Conservation (phyloP, 2,113 vertebrate species). For the Perca flavescens region DNA sequence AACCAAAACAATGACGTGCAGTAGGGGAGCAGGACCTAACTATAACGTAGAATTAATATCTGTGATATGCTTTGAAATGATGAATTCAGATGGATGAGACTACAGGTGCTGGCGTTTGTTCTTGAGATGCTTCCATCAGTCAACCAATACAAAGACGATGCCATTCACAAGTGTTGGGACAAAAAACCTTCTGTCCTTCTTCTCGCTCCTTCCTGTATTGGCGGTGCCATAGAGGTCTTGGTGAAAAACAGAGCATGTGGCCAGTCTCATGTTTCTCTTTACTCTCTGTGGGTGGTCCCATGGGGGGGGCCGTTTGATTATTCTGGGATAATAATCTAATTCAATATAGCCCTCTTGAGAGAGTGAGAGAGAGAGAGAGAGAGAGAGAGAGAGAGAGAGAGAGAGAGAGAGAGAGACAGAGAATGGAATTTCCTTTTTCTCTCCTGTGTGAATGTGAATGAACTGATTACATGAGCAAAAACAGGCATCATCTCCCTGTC, state of each 20-base stretch:
- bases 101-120: background rate
- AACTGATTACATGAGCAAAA: conserved; percentile 37
- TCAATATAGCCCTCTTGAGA: conserved; percentile 58
- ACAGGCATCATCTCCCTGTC: conserved; percentile 17
- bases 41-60: background rate
- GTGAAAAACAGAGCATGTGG: conserved; percentile 57
- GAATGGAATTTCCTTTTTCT: conserved; percentile 42
- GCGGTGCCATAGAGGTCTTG: conserved; percentile 25
- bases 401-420: background rate
- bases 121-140: background rate
- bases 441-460: conserved; percentile 32
- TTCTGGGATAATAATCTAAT: conserved; percentile 72
- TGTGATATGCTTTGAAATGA: conserved; percentile 8
- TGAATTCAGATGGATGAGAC: background rate
- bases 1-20: conserved; percentile 47
- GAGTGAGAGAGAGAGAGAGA: no score
- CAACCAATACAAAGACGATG: background rate
- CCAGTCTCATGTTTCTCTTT: conserved; percentile 47
- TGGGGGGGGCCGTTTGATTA: conserved; percentile 59
- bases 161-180: conserved; percentile 17
- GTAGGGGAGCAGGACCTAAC: background rate
- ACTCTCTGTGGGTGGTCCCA: conserved; percentile 73
- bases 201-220: conserved; percentile 1
- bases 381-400: background rate
- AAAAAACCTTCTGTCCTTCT: conserved; percentile 6